Conservation (phyloP, 1,140 invertebrate genomes). For the Saccostrea glomerata region DNA sequence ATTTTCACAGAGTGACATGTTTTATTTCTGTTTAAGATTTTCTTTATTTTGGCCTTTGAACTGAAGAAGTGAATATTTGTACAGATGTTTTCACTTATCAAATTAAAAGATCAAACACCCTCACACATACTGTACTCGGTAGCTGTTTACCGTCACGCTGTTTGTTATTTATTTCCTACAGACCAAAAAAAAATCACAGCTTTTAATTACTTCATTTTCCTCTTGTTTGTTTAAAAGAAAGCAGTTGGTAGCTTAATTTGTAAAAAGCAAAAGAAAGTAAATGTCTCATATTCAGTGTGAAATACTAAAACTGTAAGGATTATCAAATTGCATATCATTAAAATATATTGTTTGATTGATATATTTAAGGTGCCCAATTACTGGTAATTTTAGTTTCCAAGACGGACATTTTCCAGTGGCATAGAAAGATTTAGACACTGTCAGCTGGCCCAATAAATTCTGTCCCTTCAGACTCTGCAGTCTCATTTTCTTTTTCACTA, state of each 20-base stretch:
- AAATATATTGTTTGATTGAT: no score
- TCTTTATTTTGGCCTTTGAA: neutral
- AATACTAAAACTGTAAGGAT: no score
- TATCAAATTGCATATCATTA: no score
- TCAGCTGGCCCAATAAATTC: neutral
- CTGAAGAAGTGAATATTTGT: neutral
- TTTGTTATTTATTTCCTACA: neutral
- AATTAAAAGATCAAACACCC: conserved; percentile 11
- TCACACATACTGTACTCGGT: neutral
- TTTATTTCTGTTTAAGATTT: neutral
- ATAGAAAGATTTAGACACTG: neutral
- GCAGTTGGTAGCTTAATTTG: no score
- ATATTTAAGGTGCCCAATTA: no score
- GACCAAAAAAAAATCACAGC: conserved; percentile 3
- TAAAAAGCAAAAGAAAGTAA: no score
- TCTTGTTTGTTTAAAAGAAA: no score
- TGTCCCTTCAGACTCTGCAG: neutral
- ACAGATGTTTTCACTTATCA: conserved; percentile 36
- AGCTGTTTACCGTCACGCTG: neutral
- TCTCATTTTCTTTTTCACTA: conserved; percentile 13
- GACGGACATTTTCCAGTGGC: no score
- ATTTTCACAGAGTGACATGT: neutral
- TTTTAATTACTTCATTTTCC: no score
- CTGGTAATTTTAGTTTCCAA: no score
- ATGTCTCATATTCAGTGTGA: no score